These are phyloP conservation scores for Dufourea novaeangliae DNA, from an alignment of 1,140 invertebrate species.

Conservation along the genomic window DNA sequence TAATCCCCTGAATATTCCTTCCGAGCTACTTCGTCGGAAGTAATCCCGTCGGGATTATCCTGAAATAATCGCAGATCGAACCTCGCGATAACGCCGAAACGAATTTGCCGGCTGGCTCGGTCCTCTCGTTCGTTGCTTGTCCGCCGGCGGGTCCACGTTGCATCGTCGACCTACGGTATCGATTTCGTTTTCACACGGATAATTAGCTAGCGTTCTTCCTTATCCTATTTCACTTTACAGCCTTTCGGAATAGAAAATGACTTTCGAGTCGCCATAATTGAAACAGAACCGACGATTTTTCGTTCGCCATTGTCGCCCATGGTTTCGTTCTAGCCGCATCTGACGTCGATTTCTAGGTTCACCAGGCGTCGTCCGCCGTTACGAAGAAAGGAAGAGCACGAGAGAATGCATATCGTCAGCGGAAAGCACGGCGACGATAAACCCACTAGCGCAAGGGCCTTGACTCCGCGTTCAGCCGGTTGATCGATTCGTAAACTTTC, in stretches of 20 bases:
- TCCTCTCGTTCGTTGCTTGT: neutral
- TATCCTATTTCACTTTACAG: no score
- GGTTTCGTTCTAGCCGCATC: no score
- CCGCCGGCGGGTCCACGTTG: no score
- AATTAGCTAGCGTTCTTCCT: no score
- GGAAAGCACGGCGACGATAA: neutral
- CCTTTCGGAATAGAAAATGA: no score
- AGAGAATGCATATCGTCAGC: no score
- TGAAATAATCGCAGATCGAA: slow-evolving; percentile 59
- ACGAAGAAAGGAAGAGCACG: no score
- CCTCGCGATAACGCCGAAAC: slow-evolving; percentile 36
- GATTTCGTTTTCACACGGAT: slow-evolving; percentile 8
- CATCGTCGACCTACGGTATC: neutral
- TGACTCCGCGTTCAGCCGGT: neutral
- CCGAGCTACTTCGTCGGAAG: slow-evolving; percentile 31
- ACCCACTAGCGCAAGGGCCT: neutral
- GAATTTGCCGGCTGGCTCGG: slow-evolving; percentile 31
- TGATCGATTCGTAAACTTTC: slow-evolving; percentile 6
- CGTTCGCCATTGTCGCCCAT: no score
- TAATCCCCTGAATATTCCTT: slow-evolving; percentile 35
- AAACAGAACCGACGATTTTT: no score
- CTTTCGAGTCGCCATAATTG: no score
- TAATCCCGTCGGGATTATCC: slow-evolving; percentile 28
- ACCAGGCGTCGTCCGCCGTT: no score
- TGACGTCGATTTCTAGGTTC: no score